These are phyloP conservation scores for Lytechinus variegatus DNA, from an alignment of 35 echinoderm and acorn worm species.

Conservation along the genomic window DNA sequence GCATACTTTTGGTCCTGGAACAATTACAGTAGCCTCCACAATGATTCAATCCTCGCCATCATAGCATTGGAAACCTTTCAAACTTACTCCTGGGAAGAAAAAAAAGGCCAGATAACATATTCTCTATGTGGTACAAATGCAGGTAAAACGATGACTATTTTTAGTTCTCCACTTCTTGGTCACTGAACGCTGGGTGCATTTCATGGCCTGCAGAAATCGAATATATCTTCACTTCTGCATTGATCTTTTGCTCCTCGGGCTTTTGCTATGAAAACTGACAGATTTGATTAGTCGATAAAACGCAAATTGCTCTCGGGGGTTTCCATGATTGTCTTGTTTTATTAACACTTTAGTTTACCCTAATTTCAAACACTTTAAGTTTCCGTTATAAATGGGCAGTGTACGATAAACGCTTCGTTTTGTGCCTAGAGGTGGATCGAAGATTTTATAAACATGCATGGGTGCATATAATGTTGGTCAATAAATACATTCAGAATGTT, in stretches of 20 bases:
- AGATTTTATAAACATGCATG: too few species aligned
- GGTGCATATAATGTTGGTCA: too few species aligned
- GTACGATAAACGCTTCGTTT: background rate
- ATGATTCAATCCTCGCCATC: too few species aligned
- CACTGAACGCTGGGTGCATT: background rate
- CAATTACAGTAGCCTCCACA: too few species aligned
- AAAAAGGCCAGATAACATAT: background rate
- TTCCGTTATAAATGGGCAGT: background rate
- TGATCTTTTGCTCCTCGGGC: background rate
- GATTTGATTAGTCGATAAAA: background rate
- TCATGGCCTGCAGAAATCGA: background rate
- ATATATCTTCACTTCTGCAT: background rate
- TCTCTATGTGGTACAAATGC: background rate
- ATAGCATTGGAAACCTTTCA: too few species aligned
- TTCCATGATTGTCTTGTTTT: background rate
- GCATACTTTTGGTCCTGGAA: background rate
- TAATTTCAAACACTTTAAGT: background rate
- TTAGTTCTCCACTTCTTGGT: background rate
- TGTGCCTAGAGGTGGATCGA: too few species aligned
- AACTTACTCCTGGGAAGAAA: background rate
- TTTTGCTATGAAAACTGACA: background rate
- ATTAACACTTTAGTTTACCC: too few species aligned
- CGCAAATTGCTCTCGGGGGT: background rate
- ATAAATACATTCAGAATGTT: too few species aligned
- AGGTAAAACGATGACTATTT: background rate